phyloP scores from a whole-genome alignment of 1,140 invertebrate genomes.

The Ostrea denselamellosa region DNA sequence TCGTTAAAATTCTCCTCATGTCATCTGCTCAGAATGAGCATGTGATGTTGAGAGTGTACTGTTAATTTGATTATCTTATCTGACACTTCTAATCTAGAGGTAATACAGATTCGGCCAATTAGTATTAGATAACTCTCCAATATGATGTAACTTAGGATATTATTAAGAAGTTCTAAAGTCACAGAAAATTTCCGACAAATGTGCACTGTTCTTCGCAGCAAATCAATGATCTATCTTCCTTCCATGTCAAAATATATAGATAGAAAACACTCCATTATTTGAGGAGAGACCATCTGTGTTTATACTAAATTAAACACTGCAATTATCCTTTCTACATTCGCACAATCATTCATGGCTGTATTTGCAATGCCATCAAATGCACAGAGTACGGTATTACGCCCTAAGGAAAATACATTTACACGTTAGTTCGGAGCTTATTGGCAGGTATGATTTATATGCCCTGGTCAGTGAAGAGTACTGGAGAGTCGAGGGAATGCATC shows the following conservation, averaged over 20 bases:
- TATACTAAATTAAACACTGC: not conserved
- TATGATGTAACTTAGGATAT: too few species aligned
- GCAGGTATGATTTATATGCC: not conserved
- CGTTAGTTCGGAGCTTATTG: not conserved
- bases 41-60: too few species aligned
- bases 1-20: too few species aligned
- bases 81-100: too few species aligned
- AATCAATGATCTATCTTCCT: not conserved
- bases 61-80: too few species aligned
- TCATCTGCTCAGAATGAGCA: too few species aligned
- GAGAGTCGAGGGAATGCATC: not conserved
- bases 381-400: not conserved
- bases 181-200: not conserved
- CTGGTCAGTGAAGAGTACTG: not conserved
- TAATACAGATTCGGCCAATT: too few species aligned
- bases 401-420: not conserved
- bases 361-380: not conserved
- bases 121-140: too few species aligned
- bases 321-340: not conserved
- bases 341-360: not conserved
- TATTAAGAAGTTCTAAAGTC: too few species aligned
- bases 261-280: not conserved
- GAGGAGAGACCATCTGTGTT: conserved; percentile 25
- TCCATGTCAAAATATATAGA: not conserved
- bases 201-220: not conserved